These are phyloP conservation scores for Catagonus wagneri DNA, from an alignment of 2,113 vertebrate species.

Conservation along the genomic window DNA sequence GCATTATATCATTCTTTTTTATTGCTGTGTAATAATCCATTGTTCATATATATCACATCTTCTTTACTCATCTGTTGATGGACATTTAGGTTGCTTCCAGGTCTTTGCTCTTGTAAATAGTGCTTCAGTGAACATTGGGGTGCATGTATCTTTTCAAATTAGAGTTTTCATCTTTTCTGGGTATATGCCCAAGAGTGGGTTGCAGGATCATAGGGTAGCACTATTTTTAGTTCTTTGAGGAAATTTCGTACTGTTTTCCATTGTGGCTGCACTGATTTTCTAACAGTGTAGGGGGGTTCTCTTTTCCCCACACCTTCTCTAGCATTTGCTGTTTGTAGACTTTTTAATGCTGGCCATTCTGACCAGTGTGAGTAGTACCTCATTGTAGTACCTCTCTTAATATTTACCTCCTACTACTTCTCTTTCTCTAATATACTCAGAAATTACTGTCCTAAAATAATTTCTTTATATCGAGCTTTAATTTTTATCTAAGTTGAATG, in stretches of 20 bases:
- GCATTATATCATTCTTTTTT: not conserved
- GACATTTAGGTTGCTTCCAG: too few species aligned
- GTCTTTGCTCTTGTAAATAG: too few species aligned
- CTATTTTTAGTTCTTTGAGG: not conserved
- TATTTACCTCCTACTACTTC: not conserved
- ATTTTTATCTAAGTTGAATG: conserved; percentile 2
- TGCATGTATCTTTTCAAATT: not conserved
- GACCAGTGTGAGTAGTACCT: not conserved
- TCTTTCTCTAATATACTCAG: not conserved
- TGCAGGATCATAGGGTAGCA: not conserved
- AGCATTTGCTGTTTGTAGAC: not conserved
- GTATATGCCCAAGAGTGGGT: not conserved
- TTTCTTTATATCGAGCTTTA: not conserved
- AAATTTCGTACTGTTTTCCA: not conserved
- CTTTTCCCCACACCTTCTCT: not conserved
- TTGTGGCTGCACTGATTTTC: not conserved
- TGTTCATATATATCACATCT: too few species aligned
- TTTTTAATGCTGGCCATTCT: not conserved
- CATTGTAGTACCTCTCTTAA: not conserved
- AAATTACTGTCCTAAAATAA: not conserved
- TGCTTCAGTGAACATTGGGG: too few species aligned
- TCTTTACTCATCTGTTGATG: too few species aligned
- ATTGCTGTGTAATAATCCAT: not conserved
- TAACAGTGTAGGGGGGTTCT: not conserved
- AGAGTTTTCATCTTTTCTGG: not conserved